phyloP scores from a whole-genome alignment of 92 coral and sea anemone genomes.

The Virgularia gustaviana region DNA sequence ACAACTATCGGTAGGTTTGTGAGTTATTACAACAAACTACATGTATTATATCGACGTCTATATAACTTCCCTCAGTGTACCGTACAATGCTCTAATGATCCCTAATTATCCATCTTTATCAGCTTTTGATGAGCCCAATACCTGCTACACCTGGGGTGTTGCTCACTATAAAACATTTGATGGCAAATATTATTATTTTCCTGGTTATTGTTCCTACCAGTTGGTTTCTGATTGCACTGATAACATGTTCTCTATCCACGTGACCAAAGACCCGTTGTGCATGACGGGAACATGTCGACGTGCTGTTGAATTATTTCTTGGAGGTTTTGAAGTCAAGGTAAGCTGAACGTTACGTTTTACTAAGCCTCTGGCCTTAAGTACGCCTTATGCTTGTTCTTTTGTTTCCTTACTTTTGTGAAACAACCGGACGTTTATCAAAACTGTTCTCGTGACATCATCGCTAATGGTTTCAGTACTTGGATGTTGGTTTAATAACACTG shows the following conservation, averaged over 20 bases:
- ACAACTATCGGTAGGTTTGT: neutral
- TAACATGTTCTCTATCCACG: slow-evolving; percentile 76
- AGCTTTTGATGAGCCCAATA: slow-evolving; percentile 60
- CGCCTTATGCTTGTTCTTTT: too few species aligned
- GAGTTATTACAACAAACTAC: too few species aligned
- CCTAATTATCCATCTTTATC: too few species aligned
- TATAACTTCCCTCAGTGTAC: too few species aligned
- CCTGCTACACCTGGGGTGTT: slow-evolving; percentile 68
- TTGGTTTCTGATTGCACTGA: slow-evolving; percentile 77
- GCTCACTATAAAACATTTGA: slow-evolving; percentile 72
- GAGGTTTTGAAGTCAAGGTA: slow-evolving; percentile 74
- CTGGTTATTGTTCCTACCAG: slow-evolving; percentile 82
- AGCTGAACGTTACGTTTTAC: neutral
- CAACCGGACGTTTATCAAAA: neutral
- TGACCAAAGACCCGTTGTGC: slow-evolving; percentile 59
- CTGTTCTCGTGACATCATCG: too few species aligned
- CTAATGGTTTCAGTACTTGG: neutral
- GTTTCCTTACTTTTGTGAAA: neutral
- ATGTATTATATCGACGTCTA: too few species aligned
- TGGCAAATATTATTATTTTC: slow-evolving; percentile 69
- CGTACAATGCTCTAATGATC: too few species aligned
- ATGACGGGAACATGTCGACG: slow-evolving; percentile 50
- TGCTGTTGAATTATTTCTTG: slow-evolving; percentile 69
- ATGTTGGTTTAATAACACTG: neutral
- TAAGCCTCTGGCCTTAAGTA: too few species aligned